phyloP scores from a whole-genome alignment of 2,888 invertebrate species.

The Rhagium mordax region DNA sequence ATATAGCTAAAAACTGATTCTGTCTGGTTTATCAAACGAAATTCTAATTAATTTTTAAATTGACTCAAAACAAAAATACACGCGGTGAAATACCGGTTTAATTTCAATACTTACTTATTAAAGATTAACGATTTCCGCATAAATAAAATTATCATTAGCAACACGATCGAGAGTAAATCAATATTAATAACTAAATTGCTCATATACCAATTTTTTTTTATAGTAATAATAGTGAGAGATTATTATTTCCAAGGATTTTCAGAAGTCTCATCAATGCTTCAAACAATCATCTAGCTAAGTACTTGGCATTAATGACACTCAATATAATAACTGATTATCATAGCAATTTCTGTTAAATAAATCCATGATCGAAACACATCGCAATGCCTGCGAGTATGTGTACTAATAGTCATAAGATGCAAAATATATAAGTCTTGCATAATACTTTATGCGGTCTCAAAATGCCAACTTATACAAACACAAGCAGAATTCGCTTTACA shows the following conservation, averaged over 20 bases:
- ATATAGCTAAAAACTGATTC: no score
- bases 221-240: slow-evolving; percentile 3
- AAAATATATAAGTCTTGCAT: background rate
- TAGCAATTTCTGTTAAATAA: background rate
- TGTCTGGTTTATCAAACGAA: no score
- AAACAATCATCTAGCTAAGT: slow-evolving; percentile 4
- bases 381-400: background rate
- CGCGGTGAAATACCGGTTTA: background rate
- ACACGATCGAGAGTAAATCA: slow-evolving; percentile 6
- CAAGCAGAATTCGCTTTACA: no score
- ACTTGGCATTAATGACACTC: slow-evolving; percentile 21
- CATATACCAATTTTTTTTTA: slow-evolving; percentile 11
- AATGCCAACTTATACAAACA: no score
- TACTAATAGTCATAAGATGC: background rate
- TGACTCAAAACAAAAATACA: background rate
- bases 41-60: background rate
- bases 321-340: background rate
- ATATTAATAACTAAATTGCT: slow-evolving; percentile 26
- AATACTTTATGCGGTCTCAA: background rate
- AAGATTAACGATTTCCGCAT: background rate
- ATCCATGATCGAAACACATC: background rate
- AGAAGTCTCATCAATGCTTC: slow-evolving; percentile 16
- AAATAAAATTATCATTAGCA: slow-evolving; percentile 19
- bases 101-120: background rate
- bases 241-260: slow-evolving; percentile 13